Evolutionary conservation across 2,888 invertebrate genomes (phyloP).

Genomic region (Lepidochrysops patricia): DNA sequence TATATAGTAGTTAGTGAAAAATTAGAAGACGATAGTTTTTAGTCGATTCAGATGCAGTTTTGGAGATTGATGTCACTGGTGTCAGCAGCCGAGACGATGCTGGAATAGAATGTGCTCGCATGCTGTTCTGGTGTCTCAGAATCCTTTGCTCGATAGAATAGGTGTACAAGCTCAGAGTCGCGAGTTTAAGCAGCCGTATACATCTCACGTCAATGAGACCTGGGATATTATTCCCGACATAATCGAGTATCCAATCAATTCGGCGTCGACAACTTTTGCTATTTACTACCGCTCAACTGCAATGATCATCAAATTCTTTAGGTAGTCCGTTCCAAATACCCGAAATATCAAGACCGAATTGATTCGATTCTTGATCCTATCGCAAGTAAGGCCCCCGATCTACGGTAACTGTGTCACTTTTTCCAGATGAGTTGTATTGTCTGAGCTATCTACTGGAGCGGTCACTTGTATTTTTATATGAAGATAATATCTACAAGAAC

Average conservation of each 20-base stretch:
- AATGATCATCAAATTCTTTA: too few species aligned
- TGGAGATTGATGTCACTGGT: background rate
- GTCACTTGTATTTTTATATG: conserved; percentile 23
- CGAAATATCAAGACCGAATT: too few species aligned
- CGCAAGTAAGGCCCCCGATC: too few species aligned
- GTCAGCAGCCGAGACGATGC: background rate
- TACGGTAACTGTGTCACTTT: too few species aligned
- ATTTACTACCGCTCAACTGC: too few species aligned
- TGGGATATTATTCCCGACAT: too few species aligned
- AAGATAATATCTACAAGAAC: too few species aligned
- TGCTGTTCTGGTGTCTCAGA: conserved; percentile 55
- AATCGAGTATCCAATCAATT: too few species aligned
- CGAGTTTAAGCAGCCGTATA: background rate
- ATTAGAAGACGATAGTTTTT: background rate
- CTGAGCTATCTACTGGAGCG: conserved; percentile 32
- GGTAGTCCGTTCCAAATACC: too few species aligned
- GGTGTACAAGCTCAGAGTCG: background rate
- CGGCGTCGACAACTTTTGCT: too few species aligned
- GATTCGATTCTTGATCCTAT: too few species aligned
- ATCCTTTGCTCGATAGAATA: background rate
- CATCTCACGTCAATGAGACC: background rate
- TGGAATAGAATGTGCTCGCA: conserved; percentile 41
- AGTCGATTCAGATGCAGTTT: background rate
- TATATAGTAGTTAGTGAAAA: background rate
- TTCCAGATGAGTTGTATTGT: conserved; percentile 25